Evolutionary conservation across 2,888 invertebrate species (phyloP).

Genomic region (Serripes groenlandicus): DNA sequence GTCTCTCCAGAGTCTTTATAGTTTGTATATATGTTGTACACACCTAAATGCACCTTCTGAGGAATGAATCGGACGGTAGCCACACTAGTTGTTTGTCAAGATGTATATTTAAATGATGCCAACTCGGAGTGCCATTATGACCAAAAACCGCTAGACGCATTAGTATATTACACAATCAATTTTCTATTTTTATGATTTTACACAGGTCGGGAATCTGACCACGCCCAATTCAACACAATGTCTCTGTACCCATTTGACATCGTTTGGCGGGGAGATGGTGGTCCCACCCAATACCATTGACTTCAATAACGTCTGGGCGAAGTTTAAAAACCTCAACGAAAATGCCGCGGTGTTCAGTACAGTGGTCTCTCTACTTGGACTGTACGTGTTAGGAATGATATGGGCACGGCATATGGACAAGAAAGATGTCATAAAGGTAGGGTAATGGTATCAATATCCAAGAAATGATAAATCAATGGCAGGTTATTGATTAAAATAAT

Average conservation of each 20-base stretch:
- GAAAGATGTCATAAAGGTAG: conserved; percentile 84
- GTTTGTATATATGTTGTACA: too few relatives aligned
- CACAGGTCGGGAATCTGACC: conserved; percentile 82
- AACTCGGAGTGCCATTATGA: too few relatives aligned
- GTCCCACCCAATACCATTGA: conserved; percentile 86
- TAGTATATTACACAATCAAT: too few relatives aligned
- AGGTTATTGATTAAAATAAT: too few relatives aligned
- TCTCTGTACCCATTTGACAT: conserved; percentile 85
- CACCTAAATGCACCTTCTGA: too few relatives aligned
- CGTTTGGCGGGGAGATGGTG: conserved; percentile 85
- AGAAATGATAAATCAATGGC: too few relatives aligned
- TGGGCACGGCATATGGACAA: conserved; percentile 85
- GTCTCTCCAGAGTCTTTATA: too few relatives aligned
- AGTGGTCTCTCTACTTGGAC: conserved; percentile 80
- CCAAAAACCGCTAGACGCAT: too few relatives aligned
- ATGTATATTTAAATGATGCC: too few relatives aligned
- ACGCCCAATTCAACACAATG: conserved; percentile 83
- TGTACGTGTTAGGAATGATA: conserved; percentile 83
- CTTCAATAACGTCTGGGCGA: conserved; percentile 85
- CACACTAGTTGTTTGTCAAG: too few relatives aligned
- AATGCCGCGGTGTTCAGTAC: conserved; percentile 86
- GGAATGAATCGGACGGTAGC: too few relatives aligned
- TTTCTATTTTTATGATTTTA: too few relatives aligned
- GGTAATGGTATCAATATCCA: background rate
- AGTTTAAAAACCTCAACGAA: conserved; percentile 85